Conservation (phyloP, 2,797 vertebrate genomes). For the Trematomus bernacchii region DNA sequence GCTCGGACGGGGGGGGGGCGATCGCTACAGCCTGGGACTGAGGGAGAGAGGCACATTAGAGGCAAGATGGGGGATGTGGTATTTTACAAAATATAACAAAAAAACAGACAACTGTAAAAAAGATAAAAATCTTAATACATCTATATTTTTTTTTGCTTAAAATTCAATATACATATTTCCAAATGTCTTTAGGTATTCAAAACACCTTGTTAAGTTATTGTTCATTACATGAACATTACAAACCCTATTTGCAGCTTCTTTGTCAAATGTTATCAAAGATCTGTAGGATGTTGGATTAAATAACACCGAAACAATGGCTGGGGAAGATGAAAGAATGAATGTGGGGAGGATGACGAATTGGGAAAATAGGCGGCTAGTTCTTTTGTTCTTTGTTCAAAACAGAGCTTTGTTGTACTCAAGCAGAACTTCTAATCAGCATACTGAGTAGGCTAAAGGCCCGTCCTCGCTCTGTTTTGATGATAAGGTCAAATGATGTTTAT, state of each 20-base stretch:
- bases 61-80: not conserved
- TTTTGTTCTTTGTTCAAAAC: conserved; percentile 61
- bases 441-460: conserved; percentile 36
- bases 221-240: no score
- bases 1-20: conserved; percentile 76
- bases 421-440: conserved; percentile 37
- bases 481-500: not conserved
- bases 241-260: no score
- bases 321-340: conserved; percentile 35
- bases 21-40: conserved; percentile 53
- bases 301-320: conserved; percentile 13
- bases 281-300: not conserved
- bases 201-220: no score
- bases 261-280: not conserved
- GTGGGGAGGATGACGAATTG: not conserved
- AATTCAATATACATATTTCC: not conserved
- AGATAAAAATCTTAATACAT: not conserved
- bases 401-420: conserved; percentile 55
- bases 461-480: conserved; percentile 11
- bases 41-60: conserved; percentile 31
- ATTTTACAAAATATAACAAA: not conserved
- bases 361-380: conserved; percentile 49
- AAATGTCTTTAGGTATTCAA: no score
- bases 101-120: not conserved
- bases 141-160: not conserved